Evolutionary conservation across 1,140 invertebrate genomes (phyloP).

Genomic region (Dendrolimus punctatus): DNA sequence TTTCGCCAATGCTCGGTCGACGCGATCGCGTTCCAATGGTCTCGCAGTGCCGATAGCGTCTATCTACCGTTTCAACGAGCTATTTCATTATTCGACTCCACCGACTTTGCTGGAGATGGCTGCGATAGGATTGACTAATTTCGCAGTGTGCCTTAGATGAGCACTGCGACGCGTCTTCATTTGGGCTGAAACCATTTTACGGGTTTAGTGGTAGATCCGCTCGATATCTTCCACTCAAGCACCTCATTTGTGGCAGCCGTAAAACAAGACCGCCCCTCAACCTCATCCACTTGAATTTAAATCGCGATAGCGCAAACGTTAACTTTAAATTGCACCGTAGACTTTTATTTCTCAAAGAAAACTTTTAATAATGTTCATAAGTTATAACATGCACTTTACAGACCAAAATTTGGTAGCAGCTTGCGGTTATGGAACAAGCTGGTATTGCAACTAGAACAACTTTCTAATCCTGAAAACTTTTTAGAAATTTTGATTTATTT

Average conservation of each 20-base stretch:
- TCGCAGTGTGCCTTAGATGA: conserved; percentile 44
- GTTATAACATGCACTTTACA: conserved; percentile 4
- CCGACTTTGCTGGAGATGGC: conserved; percentile 41
- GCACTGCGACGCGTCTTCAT: conserved; percentile 43
- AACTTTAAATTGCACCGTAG: conserved; percentile 31
- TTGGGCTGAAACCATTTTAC: conserved; percentile 43
- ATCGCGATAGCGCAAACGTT: conserved; percentile 29
- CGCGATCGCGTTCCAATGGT: conserved; percentile 43
- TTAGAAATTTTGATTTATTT: conserved; percentile 7
- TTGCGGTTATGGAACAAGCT: conserved; percentile 20
- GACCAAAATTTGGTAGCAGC: conserved; percentile 31
- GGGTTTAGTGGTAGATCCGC: conserved; percentile 40
- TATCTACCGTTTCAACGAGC: conserved; percentile 46
- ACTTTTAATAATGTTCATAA: conserved; percentile 20
- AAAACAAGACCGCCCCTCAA: conserved; percentile 14
- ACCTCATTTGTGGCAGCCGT: conserved; percentile 45
- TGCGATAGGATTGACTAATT: conserved; percentile 60
- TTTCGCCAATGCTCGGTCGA: conserved; percentile 34
- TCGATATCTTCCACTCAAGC: conserved; percentile 46
- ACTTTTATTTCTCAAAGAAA: conserved; percentile 24
- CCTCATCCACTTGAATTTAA: conserved; percentile 13
- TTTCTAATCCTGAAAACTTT: conserved; percentile 28
- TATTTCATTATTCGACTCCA: conserved; percentile 64
- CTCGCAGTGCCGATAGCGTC: conserved; percentile 36
- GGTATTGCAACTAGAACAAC: conserved; percentile 19